Percentiles rank a stretch among this genome's conserved stretches.
Conservation (phyloP, 2,113 vertebrate genomes). For the Phycodurus eques region DNA sequence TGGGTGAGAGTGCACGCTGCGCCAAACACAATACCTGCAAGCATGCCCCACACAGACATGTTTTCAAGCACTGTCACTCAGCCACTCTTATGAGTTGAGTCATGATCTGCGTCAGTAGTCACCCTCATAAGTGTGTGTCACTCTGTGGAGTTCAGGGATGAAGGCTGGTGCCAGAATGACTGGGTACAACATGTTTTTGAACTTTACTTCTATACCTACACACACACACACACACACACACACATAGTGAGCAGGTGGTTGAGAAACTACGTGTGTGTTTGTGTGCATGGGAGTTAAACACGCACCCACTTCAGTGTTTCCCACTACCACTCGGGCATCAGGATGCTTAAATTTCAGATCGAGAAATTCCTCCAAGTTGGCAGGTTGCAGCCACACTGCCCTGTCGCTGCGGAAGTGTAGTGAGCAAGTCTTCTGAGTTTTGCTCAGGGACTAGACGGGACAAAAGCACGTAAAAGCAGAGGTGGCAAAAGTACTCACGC, state of each 20-base stretch:
- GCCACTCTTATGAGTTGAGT: background rate
- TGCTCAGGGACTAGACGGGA: conserved; percentile 70
- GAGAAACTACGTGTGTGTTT: background rate
- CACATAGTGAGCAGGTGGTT: background rate
- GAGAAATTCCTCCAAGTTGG: conserved; percentile 77
- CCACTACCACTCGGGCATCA: conserved; percentile 84
- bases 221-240: background rate
- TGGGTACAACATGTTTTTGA: conserved; percentile 89
- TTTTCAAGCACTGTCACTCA: background rate
- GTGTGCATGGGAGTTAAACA: background rate
- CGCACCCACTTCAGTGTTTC: conserved; percentile 97
- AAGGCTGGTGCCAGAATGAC: conserved; percentile 84
- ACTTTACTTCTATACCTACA: conserved; percentile 86
- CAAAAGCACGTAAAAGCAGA: background rate
- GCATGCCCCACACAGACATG: background rate
- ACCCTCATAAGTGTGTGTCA: conserved; percentile 80
- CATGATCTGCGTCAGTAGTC: conserved; percentile 34
- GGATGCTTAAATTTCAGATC: conserved; percentile 82
- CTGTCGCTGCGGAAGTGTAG: conserved; percentile 81
- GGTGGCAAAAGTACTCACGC: background rate
- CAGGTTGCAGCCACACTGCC: conserved; percentile 86
- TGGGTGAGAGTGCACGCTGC: conserved; percentile 81
- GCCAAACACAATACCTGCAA: conserved; percentile 81
- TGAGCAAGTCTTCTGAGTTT: conserved; percentile 32
- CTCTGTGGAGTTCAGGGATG: conserved; percentile 82